Conservation (phyloP, 2,113 vertebrate genomes). For the Rhinolophus ferrumequinum region DNA sequence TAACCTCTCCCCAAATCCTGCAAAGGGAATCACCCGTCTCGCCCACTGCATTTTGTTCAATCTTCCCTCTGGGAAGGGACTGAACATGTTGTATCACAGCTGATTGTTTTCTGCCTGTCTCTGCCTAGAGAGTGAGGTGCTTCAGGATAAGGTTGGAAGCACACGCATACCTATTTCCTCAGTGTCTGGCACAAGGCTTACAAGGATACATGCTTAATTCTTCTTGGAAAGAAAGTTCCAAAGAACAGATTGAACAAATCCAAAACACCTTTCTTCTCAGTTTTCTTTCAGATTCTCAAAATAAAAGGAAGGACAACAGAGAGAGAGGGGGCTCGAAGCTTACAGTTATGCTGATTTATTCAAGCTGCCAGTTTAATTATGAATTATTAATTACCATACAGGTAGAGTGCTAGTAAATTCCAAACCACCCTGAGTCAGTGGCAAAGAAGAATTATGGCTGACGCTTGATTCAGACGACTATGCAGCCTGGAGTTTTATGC, state of each 20-base stretch:
- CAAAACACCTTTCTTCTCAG: neutral
- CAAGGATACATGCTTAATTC: neutral
- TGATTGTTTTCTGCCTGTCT: neutral
- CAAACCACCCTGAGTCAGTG: neutral
- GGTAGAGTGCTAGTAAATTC: neutral
- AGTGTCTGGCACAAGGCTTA: neutral
- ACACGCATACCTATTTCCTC: neutral
- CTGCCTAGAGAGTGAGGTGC: neutral
- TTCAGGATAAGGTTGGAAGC: neutral
- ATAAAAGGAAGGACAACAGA: neutral
- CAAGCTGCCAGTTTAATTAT: conserved; percentile 52
- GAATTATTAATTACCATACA: conserved; percentile 67
- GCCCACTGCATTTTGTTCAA: neutral
- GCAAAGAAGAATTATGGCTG: conserved; percentile 35
- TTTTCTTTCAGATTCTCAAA: conserved; percentile 40
- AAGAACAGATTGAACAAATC: neutral
- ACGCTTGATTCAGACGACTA: neutral
- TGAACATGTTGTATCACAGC: neutral
- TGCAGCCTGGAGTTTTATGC: conserved; percentile 51
- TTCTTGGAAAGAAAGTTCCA: neutral
- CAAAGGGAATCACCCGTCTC: neutral
- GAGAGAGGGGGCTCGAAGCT: neutral
- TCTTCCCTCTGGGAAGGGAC: rapidly evolving
- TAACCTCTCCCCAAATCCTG: neutral
- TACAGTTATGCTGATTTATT: neutral